phyloP scores from a whole-genome alignment of 2,888 invertebrate genomes.

The Myopa tessellatipennis region DNA sequence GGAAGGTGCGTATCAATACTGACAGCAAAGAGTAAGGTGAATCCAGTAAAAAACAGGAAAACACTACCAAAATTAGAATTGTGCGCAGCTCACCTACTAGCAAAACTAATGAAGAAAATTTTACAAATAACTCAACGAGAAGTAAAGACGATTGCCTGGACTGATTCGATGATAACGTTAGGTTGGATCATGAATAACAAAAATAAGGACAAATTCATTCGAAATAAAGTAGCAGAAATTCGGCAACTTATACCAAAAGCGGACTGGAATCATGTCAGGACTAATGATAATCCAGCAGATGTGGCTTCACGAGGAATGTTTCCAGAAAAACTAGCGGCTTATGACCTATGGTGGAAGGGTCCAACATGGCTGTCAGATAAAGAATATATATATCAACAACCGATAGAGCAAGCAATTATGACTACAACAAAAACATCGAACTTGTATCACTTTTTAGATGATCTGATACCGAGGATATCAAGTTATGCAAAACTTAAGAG shows the following conservation, averaged over 20 bases:
- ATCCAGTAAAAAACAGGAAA: slow-evolving; percentile 29
- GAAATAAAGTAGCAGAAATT: too few relatives aligned
- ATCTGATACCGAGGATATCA: not conserved
- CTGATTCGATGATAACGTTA: too few relatives aligned
- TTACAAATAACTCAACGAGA: not conserved
- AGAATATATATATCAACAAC: not conserved
- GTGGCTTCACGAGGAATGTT: too few relatives aligned
- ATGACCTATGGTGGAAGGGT: too few relatives aligned
- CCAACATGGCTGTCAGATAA: not conserved
- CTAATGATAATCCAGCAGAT: too few relatives aligned
- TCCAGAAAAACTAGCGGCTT: too few relatives aligned
- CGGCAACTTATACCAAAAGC: too few relatives aligned
- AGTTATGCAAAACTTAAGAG: slow-evolving; percentile 11
- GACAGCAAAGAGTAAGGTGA: slow-evolving; percentile 24
- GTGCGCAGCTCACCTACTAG: slow-evolving; percentile 17
- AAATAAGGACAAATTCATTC: too few relatives aligned
- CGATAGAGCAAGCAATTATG: slow-evolving; percentile 3
- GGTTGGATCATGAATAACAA: too few relatives aligned
- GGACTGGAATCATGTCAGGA: too few relatives aligned
- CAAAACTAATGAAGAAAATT: slow-evolving; percentile 17
- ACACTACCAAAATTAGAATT: slow-evolving; percentile 4
- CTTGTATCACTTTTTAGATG: not conserved
- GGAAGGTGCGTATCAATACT: slow-evolving; percentile 1
- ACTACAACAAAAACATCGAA: slow-evolving; percentile 5
- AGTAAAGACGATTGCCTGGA: not conserved